Conservation (phyloP, 2,797 vertebrate species). For the Protonibea diacanthus region DNA sequence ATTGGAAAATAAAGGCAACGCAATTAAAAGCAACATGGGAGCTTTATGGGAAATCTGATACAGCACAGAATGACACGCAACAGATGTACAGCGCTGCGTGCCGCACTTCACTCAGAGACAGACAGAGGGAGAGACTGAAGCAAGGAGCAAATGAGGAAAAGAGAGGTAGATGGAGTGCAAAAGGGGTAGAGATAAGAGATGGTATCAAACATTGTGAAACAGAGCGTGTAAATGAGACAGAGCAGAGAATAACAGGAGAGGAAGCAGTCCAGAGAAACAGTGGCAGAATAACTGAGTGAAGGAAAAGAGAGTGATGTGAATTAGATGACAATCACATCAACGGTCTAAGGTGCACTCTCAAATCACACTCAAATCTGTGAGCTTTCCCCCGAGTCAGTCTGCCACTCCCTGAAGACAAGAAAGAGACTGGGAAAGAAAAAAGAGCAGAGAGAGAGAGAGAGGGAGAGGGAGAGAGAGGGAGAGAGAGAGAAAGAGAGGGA, state of each 20-base stretch:
- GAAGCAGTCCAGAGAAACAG: slow-evolving; percentile 11
- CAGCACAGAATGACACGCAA: slow-evolving; percentile 77
- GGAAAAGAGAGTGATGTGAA: slow-evolving; percentile 43
- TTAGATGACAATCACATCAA: slow-evolving; percentile 59
- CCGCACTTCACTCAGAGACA: slow-evolving; percentile 68
- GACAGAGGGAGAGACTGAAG: slow-evolving; percentile 68
- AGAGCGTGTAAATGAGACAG: slow-evolving; percentile 21
- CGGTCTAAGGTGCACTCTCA: slow-evolving; percentile 46
- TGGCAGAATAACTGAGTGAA: slow-evolving; percentile 31
- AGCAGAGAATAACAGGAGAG: slow-evolving; percentile 12
- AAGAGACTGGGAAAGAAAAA: slow-evolving; percentile 35
- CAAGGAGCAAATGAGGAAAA: slow-evolving; percentile 48
- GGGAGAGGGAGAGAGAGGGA: neutral
- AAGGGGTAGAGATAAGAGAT: slow-evolving; percentile 63
- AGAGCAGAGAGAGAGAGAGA: slow-evolving; percentile 16
- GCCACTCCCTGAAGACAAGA: slow-evolving; percentile 73
- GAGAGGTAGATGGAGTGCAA: slow-evolving; percentile 56
- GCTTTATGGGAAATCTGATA: slow-evolving; percentile 67
- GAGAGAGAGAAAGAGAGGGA: slow-evolving; percentile 11
- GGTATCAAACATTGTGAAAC: slow-evolving; percentile 53
- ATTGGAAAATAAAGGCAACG: slow-evolving; percentile 31
- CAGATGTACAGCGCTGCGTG: slow-evolving; percentile 77
- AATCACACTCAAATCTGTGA: slow-evolving; percentile 51
- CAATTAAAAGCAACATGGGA: slow-evolving; percentile 52
- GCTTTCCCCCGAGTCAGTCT: slow-evolving; percentile 57